Conservation (phyloP, 92 coral and sea anemone species). For the Parazoanthus swiftii region DNA sequence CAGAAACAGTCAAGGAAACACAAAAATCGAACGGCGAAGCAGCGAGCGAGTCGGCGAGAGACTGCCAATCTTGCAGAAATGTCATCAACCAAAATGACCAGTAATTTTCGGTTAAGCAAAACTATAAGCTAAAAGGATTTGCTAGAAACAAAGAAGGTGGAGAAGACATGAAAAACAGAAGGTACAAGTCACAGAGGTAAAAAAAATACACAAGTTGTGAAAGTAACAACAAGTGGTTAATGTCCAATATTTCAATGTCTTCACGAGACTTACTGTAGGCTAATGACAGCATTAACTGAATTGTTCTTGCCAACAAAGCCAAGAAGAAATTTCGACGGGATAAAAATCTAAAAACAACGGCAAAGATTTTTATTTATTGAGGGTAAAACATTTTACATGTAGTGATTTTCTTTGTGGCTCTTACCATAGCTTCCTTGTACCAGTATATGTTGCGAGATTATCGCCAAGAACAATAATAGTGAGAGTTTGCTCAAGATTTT, state of each 20-base stretch:
- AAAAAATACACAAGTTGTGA: too few species aligned
- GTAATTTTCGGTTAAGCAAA: too few species aligned
- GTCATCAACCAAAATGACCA: neutral
- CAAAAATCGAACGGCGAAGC: too few species aligned
- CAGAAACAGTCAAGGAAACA: too few species aligned
- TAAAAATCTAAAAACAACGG: too few species aligned
- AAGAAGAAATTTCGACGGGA: neutral
- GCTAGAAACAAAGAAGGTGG: neutral
- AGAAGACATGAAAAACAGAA: neutral
- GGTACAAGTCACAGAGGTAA: neutral
- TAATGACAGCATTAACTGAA: neutral
- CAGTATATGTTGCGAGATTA: neutral
- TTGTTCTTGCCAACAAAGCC: neutral
- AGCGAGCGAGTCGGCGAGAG: too few species aligned
- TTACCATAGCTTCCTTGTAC: neutral
- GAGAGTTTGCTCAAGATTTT: neutral
- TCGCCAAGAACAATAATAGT: neutral
- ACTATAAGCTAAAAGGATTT: neutral
- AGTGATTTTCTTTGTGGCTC: too few species aligned
- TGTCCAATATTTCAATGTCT: neutral
- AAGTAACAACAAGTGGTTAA: neutral
- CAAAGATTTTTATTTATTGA: too few species aligned
- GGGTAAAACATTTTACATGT: too few species aligned
- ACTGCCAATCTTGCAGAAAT: neutral
- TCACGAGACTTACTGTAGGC: neutral